These are phyloP conservation scores for Pyxicephalus adspersus DNA, from an alignment of 2,113 vertebrate genomes.

Conservation along the genomic window DNA sequence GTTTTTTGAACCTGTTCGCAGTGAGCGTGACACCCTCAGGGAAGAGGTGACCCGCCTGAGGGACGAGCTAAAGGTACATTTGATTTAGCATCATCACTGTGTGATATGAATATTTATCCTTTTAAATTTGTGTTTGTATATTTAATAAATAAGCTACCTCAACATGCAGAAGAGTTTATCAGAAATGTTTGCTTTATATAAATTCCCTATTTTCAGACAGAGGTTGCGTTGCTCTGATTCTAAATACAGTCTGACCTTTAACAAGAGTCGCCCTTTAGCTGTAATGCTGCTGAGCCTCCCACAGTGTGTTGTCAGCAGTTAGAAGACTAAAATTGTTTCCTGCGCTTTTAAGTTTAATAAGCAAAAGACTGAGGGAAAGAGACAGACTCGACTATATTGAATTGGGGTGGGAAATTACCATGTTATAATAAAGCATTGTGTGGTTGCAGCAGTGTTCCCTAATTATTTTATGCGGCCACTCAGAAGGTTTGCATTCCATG, in stretches of 20 bases:
- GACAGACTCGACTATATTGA: neutral
- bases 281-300: neutral
- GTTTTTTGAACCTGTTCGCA: constrained; percentile 91
- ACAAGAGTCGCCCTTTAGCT: neutral
- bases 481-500: too few relatives aligned
- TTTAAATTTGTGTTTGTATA: neutral
- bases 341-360: neutral
- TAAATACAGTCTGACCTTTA: constrained; percentile 15
- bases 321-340: neutral
- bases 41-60: constrained; percentile 89
- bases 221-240: neutral
- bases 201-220: neutral
- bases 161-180: too few relatives aligned
- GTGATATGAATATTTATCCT: neutral
- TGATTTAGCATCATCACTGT: neutral
- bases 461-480: too few relatives aligned
- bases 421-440: too few relatives aligned
- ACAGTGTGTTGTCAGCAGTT: neutral
- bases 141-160: too few relatives aligned
- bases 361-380: neutral
- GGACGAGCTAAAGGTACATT: constrained; percentile 91
- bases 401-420: too few relatives aligned
- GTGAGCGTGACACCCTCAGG: constrained; percentile 93
- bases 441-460: too few relatives aligned
- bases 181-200: neutral